phyloP scores from a whole-genome alignment of 2,113 vertebrate species.

The Pavo muticus region DNA sequence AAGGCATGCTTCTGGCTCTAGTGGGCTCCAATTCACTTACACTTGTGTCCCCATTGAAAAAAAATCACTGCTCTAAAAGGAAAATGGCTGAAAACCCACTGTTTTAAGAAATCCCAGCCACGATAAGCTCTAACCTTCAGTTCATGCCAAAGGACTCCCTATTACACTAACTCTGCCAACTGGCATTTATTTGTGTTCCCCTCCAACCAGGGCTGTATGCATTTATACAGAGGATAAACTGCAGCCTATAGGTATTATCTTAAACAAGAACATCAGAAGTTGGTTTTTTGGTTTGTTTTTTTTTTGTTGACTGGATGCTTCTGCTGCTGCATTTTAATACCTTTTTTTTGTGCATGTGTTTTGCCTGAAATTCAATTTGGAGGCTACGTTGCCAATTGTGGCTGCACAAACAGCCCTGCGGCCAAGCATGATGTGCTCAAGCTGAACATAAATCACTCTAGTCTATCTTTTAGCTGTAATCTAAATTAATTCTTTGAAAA shows the following conservation, averaged over 20 bases:
- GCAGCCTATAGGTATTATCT: neutral
- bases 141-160: neutral
- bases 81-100: neutral
- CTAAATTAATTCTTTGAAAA: slow-evolving; percentile 22
- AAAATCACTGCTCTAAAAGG: neutral
- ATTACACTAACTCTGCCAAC: neutral
- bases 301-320: neutral
- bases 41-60: neutral
- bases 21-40: neutral
- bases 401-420: neutral
- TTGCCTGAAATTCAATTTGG: neutral
- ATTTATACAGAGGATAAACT: neutral
- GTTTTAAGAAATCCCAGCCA: neutral
- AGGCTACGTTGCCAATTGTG: neutral
- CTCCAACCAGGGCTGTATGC: neutral
- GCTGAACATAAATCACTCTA: neutral
- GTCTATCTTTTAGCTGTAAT: neutral
- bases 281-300: neutral
- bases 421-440: neutral
- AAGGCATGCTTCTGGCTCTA: neutral
- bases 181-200: neutral
- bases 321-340: slow-evolving; percentile 4
- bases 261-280: neutral
- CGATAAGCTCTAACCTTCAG: neutral
- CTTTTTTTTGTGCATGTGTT: neutral